Evolutionary conservation across 2,797 vertebrate species (phyloP).

Genomic region (Brachyalestes nurse): DNA sequence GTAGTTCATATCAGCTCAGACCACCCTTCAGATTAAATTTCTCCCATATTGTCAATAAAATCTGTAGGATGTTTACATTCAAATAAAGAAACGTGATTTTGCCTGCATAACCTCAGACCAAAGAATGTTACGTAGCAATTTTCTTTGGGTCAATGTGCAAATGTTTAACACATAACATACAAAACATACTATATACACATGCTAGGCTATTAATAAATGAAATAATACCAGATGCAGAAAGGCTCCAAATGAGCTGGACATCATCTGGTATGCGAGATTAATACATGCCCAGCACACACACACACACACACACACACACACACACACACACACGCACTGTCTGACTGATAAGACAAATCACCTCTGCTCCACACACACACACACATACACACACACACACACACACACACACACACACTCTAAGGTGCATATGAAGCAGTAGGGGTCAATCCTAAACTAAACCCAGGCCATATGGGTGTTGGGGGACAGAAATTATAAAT

Average conservation of each 20-base stretch:
- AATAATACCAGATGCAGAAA: neutral
- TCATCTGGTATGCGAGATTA: constrained; percentile 43
- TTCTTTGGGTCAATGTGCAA: neutral
- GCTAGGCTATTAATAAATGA: neutral
- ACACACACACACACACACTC: constrained; percentile 61
- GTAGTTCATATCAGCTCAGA: too few species aligned
- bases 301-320: constrained; percentile 53
- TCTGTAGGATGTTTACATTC: too few species aligned
- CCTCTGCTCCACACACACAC: constrained; percentile 59
- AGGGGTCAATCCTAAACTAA: constrained; percentile 71
- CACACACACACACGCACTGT: constrained; percentile 12
- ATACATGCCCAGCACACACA: constrained; percentile 50
- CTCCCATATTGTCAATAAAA: too few species aligned
- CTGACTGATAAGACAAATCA: constrained; percentile 68
- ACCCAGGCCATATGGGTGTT: constrained; percentile 50
- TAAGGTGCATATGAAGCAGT: constrained; percentile 51
- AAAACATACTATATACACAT: neutral
- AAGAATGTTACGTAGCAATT: too few species aligned
- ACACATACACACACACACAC: constrained; percentile 39
- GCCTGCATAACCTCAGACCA: too few species aligned
- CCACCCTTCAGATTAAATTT: too few species aligned
- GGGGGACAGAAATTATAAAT: constrained; percentile 8
- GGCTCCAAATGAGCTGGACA: neutral
- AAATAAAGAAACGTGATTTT: too few species aligned
- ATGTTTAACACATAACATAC: neutral